These are phyloP conservation scores for Rhopilema esculentum DNA, from an alignment of 30 jellyfish, hydroid and myxozoan genomes.

Conservation along the genomic window DNA sequence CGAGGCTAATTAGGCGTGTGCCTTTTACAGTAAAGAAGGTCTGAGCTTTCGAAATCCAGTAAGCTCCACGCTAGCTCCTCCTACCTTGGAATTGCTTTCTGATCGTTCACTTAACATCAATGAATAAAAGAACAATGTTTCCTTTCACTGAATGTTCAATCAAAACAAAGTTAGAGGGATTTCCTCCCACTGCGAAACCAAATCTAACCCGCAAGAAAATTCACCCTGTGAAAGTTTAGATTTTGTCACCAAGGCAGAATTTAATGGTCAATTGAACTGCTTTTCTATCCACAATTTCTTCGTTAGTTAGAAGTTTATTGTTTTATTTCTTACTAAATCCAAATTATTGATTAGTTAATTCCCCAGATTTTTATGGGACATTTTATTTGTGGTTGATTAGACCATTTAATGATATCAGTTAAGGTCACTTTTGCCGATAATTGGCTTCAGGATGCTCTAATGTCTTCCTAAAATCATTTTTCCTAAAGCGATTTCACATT, in stretches of 20 bases:
- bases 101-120: neutral
- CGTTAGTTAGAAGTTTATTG: neutral
- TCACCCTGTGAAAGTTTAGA: neutral
- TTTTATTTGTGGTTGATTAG: neutral
- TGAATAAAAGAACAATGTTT: neutral
- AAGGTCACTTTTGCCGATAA: neutral
- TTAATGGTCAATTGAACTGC: neutral
- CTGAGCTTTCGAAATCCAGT: neutral
- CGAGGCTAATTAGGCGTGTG: neutral
- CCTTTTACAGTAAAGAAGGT: neutral
- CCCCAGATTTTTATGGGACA: neutral
- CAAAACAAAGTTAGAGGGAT: neutral
- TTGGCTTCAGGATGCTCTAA: too few relatives aligned
- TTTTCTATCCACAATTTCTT: neutral
- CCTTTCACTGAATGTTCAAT: neutral
- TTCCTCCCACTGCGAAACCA: neutral
- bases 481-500: too few relatives aligned
- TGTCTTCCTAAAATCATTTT: too few relatives aligned
- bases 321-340: neutral
- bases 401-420: neutral
- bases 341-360: neutral
- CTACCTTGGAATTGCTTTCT: neutral
- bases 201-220: neutral
- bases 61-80: neutral
- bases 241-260: neutral